These are phyloP conservation scores for Eupithecia pulchellata DNA, from an alignment of 2,888 invertebrate genomes.

Conservation along the genomic window DNA sequence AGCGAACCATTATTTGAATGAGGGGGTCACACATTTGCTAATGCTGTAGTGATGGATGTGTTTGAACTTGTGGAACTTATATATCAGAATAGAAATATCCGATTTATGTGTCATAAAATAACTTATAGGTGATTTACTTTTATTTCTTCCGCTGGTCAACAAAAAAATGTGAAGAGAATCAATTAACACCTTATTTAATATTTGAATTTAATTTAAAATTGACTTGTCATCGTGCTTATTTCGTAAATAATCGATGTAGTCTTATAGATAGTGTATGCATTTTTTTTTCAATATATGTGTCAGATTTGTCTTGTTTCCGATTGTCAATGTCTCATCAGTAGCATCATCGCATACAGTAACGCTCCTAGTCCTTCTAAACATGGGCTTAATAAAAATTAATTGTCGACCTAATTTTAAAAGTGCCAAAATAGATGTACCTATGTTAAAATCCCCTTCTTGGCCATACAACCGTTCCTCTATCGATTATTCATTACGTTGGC, in stretches of 20 bases:
- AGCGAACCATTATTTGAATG: constrained; percentile 45
- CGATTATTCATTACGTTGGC: constrained; percentile 68
- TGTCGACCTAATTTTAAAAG: not conserved
- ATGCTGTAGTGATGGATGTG: not conserved
- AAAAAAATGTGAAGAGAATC: not conserved
- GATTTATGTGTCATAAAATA: not conserved
- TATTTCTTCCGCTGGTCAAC: not conserved
- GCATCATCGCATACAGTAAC: not conserved
- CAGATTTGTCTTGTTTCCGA: not conserved
- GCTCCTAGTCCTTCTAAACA: not conserved
- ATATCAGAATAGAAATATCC: not conserved
- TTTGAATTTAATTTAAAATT: not conserved
- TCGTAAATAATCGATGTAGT: no score
- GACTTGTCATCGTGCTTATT: not conserved
- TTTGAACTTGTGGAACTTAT: not conserved
- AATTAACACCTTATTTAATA: not conserved
- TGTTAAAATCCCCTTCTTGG: constrained; percentile 3
- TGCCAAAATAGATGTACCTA: not conserved
- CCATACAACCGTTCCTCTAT: not conserved
- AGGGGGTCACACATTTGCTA: constrained; percentile 13
- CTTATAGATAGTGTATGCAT: no score
- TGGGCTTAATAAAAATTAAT: not conserved
- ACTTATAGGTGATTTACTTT: no score
- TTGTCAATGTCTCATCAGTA: no score
- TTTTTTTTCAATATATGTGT: no score